Conservation (phyloP, 2,888 invertebrate species). For the Keiferia lycopersicella region DNA sequence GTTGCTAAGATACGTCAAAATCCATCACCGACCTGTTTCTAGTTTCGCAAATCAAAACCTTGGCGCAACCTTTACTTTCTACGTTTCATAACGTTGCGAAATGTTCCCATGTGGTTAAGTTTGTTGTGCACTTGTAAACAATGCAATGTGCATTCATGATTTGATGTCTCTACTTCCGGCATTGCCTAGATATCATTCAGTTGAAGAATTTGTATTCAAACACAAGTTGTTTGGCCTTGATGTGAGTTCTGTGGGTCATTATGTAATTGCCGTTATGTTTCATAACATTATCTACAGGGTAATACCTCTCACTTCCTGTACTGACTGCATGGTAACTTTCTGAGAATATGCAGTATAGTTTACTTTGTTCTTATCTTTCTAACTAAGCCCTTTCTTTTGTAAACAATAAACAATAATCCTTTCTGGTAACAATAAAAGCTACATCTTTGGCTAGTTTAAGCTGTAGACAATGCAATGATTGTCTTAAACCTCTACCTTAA, state of each 20-base stretch:
- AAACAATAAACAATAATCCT: not conserved
- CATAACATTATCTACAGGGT: conserved; percentile 6
- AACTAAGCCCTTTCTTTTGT: not conserved
- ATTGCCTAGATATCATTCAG: not conserved
- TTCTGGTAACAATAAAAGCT: not conserved
- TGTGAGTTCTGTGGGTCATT: conserved; percentile 25
- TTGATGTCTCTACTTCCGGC: not conserved
- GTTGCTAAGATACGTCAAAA: conserved; percentile 27
- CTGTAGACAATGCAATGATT: too few species aligned
- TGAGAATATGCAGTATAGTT: not conserved
- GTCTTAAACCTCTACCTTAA: too few species aligned
- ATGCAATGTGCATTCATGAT: not conserved
- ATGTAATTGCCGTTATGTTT: conserved; percentile 29
- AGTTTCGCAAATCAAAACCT: conserved; percentile 33
- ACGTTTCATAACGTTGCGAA: conserved; percentile 47
- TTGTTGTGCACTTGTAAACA: conserved; percentile 27
- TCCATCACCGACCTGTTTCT: conserved; percentile 28
- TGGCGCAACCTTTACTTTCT: conserved; percentile 45
- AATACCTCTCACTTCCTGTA: conserved; percentile 19
- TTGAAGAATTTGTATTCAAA: conserved; percentile 12
- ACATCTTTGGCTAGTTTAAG: too few species aligned
- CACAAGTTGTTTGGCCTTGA: conserved; percentile 33
- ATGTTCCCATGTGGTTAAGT: conserved; percentile 34
- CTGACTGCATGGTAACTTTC: not conserved
- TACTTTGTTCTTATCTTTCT: not conserved